phyloP scores from a whole-genome alignment of 2,888 invertebrate genomes.

The Nomada ferruginata region DNA sequence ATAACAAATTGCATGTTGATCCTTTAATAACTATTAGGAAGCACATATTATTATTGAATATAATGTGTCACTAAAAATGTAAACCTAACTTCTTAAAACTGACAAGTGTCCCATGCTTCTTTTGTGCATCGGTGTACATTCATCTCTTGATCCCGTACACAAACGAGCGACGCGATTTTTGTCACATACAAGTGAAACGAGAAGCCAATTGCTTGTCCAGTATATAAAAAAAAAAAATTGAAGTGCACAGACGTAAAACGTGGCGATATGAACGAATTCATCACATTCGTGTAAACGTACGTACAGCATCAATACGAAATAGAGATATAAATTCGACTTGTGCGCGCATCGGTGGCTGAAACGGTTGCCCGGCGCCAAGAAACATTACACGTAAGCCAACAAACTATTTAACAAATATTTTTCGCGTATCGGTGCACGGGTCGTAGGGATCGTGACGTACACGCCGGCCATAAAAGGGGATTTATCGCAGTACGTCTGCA shows the following conservation, averaged over 20 bases:
- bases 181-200: no score
- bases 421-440: constrained; percentile 44
- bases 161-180: no score
- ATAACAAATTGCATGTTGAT: no score
- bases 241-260: not conserved
- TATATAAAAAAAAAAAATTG: not conserved
- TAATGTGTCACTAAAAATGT: no score
- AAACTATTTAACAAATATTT: constrained; percentile 62
- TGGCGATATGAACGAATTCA: not conserved
- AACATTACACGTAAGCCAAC: constrained; percentile 52
- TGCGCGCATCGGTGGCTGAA: not conserved
- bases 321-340: not conserved
- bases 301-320: not conserved
- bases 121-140: no score
- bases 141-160: no score
- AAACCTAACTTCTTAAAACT: no score
- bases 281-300: not conserved
- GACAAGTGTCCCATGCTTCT: no score
- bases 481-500: constrained; percentile 54
- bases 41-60: no score
- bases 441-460: constrained; percentile 30
- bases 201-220: no score
- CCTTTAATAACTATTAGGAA: no score
- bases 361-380: constrained; percentile 33
- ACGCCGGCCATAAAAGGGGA: constrained; percentile 49